Evolutionary conservation across 2,797 vertebrate genomes (phyloP).

Genomic region (Fringilla coelebs): DNA sequence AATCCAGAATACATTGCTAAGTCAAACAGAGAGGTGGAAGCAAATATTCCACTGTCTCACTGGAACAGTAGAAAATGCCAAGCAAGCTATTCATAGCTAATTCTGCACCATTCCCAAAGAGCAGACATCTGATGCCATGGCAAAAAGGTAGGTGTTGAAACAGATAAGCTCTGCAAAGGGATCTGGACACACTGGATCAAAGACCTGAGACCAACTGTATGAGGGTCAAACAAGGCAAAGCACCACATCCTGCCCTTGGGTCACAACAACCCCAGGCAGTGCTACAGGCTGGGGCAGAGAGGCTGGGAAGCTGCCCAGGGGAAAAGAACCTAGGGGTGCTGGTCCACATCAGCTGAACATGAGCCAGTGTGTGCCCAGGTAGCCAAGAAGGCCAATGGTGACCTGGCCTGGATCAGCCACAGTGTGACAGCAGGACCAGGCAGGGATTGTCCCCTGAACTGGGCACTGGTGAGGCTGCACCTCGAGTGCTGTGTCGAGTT

Average conservation of each 20-base stretch:
- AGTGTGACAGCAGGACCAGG: not conserved
- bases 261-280: not conserved
- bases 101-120: not conserved
- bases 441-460: not conserved
- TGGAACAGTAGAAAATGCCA: not conserved
- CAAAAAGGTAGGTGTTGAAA: not conserved
- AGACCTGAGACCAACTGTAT: not conserved
- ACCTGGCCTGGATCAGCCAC: not conserved
- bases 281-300: not conserved
- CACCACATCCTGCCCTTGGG: not conserved
- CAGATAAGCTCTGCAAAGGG: not conserved
- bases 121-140: not conserved
- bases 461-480: accelerated
- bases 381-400: not conserved
- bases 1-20: not conserved
- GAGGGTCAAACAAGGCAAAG: not conserved
- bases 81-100: not conserved
- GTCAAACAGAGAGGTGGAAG: not conserved
- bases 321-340: not conserved
- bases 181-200: not conserved
- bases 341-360: accelerated
- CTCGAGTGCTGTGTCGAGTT: accelerated
- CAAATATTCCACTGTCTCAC: not conserved
- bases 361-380: not conserved
- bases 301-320: not conserved